A percentile compares a stretch with the other conserved stretches of the same genome.
These are phyloP conservation scores for Glossophaga mutica DNA, from an alignment of 2,797 vertebrate species.

Conservation along the genomic window DNA sequence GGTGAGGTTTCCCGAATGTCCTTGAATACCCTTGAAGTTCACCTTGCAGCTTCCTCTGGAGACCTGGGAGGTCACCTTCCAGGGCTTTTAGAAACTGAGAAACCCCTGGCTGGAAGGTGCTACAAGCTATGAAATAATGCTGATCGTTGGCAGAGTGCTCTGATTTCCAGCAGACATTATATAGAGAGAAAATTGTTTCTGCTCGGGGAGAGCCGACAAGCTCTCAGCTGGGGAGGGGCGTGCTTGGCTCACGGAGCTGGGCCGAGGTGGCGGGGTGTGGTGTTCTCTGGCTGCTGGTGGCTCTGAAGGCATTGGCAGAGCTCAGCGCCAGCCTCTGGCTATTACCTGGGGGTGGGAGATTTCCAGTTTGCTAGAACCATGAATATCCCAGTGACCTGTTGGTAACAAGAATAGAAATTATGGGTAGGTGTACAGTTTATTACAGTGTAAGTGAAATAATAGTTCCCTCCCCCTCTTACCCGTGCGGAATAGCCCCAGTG, in stretches of 20 bases:
- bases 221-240: background rate
- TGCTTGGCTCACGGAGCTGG: background rate
- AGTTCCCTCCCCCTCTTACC: too few species aligned
- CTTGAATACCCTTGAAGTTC: background rate
- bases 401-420: conserved; percentile 20
- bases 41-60: background rate
- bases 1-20: background rate
- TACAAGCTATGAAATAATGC: too few species aligned
- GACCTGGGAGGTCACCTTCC: background rate
- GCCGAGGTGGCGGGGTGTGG: background rate
- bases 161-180: background rate
- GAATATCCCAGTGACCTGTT: background rate
- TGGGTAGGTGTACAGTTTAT: conserved; percentile 26
- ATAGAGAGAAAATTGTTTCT: background rate
- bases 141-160: background rate
- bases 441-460: background rate
- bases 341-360: background rate
- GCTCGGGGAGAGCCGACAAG: background rate
- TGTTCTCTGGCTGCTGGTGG: background rate
- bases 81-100: background rate
- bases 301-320: background rate
- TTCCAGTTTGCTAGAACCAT: background rate
- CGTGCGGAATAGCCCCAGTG: too few species aligned
- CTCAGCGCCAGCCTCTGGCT: background rate
- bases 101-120: background rate